A percentile compares a stretch with the other conserved stretches of the same genome.
These are phyloP conservation scores for Asbolus verrucosus DNA, from an alignment of 1,140 invertebrate genomes.

Conservation along the genomic window DNA sequence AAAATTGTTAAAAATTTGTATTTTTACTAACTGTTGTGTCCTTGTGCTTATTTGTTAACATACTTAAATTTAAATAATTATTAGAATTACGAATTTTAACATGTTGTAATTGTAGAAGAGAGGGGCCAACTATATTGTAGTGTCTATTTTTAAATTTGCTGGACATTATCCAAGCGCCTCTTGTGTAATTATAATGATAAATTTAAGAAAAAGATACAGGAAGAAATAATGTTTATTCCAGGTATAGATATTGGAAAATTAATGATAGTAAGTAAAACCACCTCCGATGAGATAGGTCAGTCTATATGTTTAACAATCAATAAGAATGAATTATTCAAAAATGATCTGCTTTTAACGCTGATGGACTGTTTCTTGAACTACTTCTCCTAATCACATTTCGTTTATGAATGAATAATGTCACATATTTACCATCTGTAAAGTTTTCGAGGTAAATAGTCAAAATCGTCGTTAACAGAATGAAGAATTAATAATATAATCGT, in stretches of 20 bases:
- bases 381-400: neutral
- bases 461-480: neutral
- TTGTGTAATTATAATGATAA: neutral
- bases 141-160: constrained; percentile 9
- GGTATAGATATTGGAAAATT: neutral
- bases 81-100: neutral
- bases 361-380: neutral
- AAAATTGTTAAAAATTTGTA: neutral
- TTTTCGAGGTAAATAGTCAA: constrained; percentile 1
- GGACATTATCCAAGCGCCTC: constrained; percentile 13
- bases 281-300: neutral
- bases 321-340: constrained; percentile 16
- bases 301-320: neutral
- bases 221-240: neutral
- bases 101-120: neutral
- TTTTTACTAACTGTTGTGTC: constrained; percentile 3
- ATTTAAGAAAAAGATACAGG: constrained; percentile 9
- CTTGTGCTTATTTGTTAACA: neutral
- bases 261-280: no score
- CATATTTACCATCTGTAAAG: neutral
- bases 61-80: neutral
- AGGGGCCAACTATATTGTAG: neutral
- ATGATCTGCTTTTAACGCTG: neutral
- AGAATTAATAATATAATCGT: neutral
- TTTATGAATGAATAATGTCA: constrained; percentile 3